Conservation (phyloP, 2,888 invertebrate species). For the Carabus problematicus region DNA sequence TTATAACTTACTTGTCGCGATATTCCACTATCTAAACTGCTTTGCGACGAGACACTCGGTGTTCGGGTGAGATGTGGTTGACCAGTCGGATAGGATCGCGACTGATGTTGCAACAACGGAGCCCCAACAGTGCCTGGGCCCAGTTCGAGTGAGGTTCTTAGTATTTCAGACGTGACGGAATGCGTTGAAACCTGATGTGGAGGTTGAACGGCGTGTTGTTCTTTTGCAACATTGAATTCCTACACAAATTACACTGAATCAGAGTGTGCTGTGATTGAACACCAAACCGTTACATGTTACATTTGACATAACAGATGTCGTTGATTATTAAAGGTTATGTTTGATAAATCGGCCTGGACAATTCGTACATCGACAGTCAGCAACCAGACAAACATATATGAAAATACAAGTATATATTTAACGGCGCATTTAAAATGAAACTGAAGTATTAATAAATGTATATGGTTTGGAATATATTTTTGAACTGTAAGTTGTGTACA, state of each 20-base stretch:
- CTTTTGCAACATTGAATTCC: slow-evolving; percentile 72
- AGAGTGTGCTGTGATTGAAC: too few species aligned
- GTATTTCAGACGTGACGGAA: slow-evolving; percentile 55
- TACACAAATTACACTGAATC: slow-evolving; percentile 52
- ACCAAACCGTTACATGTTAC: too few species aligned
- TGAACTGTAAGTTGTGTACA: too few species aligned
- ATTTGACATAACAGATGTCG: too few species aligned
- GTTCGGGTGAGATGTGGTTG: slow-evolving; percentile 74
- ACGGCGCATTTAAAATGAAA: too few species aligned
- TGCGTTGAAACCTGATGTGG: slow-evolving; percentile 60
- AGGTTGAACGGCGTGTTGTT: slow-evolving; percentile 70
- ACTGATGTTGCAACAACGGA: slow-evolving; percentile 72
- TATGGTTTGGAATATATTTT: too few species aligned
- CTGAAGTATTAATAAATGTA: too few species aligned
- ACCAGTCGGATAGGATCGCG: slow-evolving; percentile 67
- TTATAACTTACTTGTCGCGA: slow-evolving; percentile 61
- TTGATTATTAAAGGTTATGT: too few species aligned
- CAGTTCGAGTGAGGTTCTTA: slow-evolving; percentile 63
- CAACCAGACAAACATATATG: too few species aligned
- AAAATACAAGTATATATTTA: too few species aligned
- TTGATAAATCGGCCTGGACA: too few species aligned
- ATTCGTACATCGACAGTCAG: too few species aligned
- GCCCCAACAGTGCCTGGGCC: slow-evolving; percentile 61
- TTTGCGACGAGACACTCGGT: slow-evolving; percentile 83
- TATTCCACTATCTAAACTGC: slow-evolving; percentile 80